Evolutionary conservation across 1,140 invertebrate species (phyloP).

Genomic region (Drosophila yakuba): DNA sequence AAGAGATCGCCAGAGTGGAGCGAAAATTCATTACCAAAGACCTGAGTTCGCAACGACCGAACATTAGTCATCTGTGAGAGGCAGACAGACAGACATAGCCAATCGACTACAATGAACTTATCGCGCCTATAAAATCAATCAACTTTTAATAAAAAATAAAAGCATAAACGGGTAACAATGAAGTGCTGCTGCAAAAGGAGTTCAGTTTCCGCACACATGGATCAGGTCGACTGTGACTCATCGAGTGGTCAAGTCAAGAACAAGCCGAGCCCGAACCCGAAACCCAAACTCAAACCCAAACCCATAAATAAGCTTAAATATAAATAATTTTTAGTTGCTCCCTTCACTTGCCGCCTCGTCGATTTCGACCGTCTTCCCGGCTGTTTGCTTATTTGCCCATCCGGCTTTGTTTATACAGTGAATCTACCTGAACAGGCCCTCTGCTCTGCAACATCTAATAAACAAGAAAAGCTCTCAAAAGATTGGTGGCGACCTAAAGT

Average conservation of each 20-base stretch:
- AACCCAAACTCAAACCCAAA: constrained; percentile 56
- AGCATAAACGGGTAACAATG: constrained; percentile 34
- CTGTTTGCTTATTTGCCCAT: constrained; percentile 64
- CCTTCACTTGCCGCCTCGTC: constrained; percentile 16
- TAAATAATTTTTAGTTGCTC: constrained; percentile 48
- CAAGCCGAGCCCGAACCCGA: constrained; percentile 27
- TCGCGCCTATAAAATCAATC: constrained; percentile 81
- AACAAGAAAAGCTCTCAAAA: background rate
- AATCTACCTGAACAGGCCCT: constrained; percentile 70
- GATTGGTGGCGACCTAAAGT: background rate
- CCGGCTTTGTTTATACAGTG: constrained; percentile 69
- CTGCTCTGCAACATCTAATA: constrained; percentile 58
- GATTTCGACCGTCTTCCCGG: constrained; percentile 22
- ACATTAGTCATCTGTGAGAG: constrained; percentile 71
- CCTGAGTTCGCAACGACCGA: constrained; percentile 1
- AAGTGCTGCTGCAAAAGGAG: constrained; percentile 67
- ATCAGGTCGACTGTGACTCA: constrained; percentile 62
- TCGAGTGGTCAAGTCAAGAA: constrained; percentile 52
- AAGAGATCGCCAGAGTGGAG: constrained; percentile 52
- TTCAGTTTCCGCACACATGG: constrained; percentile 70
- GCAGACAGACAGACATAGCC: constrained; percentile 41
- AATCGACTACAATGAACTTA: constrained; percentile 71
- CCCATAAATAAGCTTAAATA: constrained; percentile 76
- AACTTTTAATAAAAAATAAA: constrained; percentile 54
- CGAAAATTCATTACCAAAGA: constrained; percentile 38